phyloP scores from a whole-genome alignment of 2,888 invertebrate species.

The Amaurobius ferox region DNA sequence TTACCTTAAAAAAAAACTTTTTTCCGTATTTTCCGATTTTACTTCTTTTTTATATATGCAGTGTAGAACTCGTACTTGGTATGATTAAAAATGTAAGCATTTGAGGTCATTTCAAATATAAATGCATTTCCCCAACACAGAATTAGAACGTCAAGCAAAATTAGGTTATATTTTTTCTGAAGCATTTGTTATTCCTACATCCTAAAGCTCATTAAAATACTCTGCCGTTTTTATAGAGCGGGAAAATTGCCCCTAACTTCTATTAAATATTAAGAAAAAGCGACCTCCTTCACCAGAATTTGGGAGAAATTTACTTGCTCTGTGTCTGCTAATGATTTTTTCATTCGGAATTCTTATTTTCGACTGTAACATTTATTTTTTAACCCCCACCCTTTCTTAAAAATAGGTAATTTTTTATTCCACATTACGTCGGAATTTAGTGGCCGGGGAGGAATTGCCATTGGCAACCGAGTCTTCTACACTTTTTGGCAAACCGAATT shows the following conservation, averaged over 20 bases:
- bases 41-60: too few relatives aligned
- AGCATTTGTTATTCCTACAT: too few relatives aligned
- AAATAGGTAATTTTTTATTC: conserved; percentile 22
- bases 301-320: conserved; percentile 25
- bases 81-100: too few relatives aligned
- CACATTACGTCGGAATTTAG: conserved; percentile 12
- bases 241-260: not conserved
- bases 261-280: conserved; percentile 41
- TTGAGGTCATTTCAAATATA: too few relatives aligned
- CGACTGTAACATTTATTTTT: conserved; percentile 27
- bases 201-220: too few relatives aligned
- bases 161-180: too few relatives aligned
- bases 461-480: conserved; percentile 30
- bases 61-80: too few relatives aligned
- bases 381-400: conserved; percentile 24
- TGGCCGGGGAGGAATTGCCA: conserved; percentile 2
- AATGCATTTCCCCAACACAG: too few relatives aligned
- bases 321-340: conserved; percentile 35
- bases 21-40: too few relatives aligned
- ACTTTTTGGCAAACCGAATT: conserved; percentile 36
- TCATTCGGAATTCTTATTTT: conserved; percentile 30
- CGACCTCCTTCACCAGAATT: not conserved
- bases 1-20: too few relatives aligned
- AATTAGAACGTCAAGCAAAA: too few relatives aligned
- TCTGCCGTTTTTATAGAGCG: too few relatives aligned